These are phyloP conservation scores for Campopleginae sp. DNA, from an alignment of 2,888 invertebrate species.

Conservation along the genomic window DNA sequence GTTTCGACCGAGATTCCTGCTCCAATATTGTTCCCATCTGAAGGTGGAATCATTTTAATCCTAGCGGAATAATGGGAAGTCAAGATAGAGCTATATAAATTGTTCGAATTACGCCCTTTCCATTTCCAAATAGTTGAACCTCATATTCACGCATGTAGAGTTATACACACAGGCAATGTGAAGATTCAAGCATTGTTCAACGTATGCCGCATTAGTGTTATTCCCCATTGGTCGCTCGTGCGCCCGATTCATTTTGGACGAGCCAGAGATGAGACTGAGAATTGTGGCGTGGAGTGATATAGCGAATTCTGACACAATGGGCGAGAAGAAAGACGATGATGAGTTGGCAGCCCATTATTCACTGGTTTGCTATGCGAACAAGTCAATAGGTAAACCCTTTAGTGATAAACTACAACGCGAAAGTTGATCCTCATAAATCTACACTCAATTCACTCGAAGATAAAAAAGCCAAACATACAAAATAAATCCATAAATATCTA, in stretches of 20 bases:
- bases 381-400: not conserved
- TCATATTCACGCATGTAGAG: slow-evolving; percentile 7
- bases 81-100: not conserved
- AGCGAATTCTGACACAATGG: slow-evolving; percentile 56
- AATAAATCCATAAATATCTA: not conserved
- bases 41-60: not conserved
- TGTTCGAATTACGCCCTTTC: not conserved
- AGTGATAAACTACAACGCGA: not conserved
- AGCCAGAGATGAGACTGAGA: slow-evolving; percentile 56
- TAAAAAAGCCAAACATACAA: not conserved
- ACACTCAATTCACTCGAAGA: not conserved
- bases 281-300: slow-evolving; percentile 55
- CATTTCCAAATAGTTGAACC: not conserved
- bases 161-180: not conserved
- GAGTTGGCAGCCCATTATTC: slow-evolving; percentile 59
- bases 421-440: not conserved
- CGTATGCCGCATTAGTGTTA: slow-evolving; percentile 43
- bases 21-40: not conserved
- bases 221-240: slow-evolving; percentile 23
- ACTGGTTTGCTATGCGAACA: slow-evolving; percentile 17
- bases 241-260: slow-evolving; percentile 48
- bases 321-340: slow-evolving; percentile 14
- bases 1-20: too few species aligned
- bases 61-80: not conserved
- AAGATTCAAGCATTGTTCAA: slow-evolving; percentile 45